Evolutionary conservation across 2,113 vertebrate species (phyloP).

Genomic region (Tylochromis polylepis): DNA sequence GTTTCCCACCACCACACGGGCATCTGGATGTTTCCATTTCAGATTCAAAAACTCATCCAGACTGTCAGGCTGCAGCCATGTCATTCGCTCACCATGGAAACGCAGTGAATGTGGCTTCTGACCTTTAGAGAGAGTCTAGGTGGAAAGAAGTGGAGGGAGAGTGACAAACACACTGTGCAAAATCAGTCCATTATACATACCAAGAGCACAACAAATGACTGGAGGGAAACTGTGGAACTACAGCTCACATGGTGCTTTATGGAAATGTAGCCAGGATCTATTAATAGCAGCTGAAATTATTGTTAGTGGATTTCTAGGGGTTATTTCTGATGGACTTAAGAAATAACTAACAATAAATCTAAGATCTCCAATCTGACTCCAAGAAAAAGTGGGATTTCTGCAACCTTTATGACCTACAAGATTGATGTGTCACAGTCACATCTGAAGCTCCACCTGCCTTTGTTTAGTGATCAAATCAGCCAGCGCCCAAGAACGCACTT

Average conservation of each 20-base stretch:
- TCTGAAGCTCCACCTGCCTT: background rate
- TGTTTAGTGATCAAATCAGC: background rate
- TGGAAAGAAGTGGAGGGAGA: background rate
- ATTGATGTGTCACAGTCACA: background rate
- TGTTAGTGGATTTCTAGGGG: too few relatives aligned
- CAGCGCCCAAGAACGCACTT: background rate
- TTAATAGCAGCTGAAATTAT: too few relatives aligned
- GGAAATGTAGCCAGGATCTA: background rate
- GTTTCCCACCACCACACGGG: constrained; percentile 91
- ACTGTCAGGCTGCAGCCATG: constrained; percentile 84
- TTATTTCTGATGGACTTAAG: too few relatives aligned
- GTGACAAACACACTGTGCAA: background rate
- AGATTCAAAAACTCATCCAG: constrained; percentile 79
- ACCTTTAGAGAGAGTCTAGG: constrained; percentile 72
- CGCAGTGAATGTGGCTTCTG: constrained; percentile 50
- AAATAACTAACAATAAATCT: too few relatives aligned
- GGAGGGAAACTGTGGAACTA: background rate
- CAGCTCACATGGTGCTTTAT: background rate
- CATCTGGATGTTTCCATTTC: constrained; percentile 79
- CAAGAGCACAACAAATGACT: background rate
- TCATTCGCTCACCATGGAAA: constrained; percentile 81
- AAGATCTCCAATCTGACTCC: too few relatives aligned
- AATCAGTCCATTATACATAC: background rate
- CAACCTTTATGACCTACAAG: too few relatives aligned
- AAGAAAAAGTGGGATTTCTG: too few relatives aligned